Conservation (phyloP, 1,140 invertebrate species). For the Nautilus pompilius region DNA sequence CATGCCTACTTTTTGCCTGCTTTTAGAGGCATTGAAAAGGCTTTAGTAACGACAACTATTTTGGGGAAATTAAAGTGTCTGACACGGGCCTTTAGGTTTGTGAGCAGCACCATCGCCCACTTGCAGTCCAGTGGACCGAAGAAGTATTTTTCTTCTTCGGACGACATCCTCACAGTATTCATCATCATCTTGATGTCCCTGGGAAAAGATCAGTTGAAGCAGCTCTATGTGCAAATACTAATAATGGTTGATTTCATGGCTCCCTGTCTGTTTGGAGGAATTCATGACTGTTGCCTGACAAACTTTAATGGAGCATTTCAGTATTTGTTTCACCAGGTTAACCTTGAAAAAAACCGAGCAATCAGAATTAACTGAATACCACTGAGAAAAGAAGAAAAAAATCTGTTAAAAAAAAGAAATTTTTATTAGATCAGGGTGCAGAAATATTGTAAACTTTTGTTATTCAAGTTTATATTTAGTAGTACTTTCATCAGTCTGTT, state of each 20-base stretch:
- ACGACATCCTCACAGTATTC: not conserved
- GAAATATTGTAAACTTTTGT: no score
- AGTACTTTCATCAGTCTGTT: no score
- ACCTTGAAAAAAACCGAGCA: no score
- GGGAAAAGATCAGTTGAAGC: not conserved
- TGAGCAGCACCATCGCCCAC: not conserved
- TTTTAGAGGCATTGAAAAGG: not conserved
- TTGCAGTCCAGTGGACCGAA: not conserved
- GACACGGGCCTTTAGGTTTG: not conserved
- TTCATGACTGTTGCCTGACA: not conserved
- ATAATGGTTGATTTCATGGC: not conserved
- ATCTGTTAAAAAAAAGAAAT: no score
- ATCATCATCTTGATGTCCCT: not conserved
- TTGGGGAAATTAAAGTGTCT: not conserved
- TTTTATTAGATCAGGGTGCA: no score
- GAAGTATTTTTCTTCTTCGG: not conserved
- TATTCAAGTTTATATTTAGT: no score
- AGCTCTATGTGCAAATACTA: not conserved
- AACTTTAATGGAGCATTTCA: slow-evolving; percentile 1
- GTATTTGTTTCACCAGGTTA: not conserved
- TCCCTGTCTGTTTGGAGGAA: not conserved
- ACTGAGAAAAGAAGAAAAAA: no score
- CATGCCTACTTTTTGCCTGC: not conserved
- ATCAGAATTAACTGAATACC: no score
- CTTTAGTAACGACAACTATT: not conserved